Evolutionary conservation across 2,797 vertebrate species (phyloP).

Genomic region (Anguilla anguilla): DNA sequence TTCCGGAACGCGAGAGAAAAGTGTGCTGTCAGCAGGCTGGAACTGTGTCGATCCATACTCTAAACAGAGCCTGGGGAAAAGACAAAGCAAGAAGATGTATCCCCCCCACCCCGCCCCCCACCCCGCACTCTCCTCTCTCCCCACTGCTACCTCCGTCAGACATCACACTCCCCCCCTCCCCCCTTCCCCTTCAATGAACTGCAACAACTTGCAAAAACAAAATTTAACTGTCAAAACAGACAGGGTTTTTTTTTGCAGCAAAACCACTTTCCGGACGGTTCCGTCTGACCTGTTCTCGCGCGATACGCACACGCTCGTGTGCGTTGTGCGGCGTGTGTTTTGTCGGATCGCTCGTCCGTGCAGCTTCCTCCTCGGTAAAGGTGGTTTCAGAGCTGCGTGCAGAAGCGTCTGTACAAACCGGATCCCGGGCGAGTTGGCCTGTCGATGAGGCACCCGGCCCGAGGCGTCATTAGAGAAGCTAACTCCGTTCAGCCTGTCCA

Average conservation of each 20-base stretch:
- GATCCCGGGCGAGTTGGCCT: not conserved
- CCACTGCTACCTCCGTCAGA: too few species aligned
- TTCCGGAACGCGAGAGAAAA: constrained; percentile 32
- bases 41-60: constrained; percentile 27
- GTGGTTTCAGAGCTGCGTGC: not conserved
- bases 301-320: not conserved
- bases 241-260: not conserved
- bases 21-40: constrained; percentile 53
- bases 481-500: not conserved
- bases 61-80: constrained; percentile 39
- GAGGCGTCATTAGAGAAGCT: not conserved
- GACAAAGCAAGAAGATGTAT: constrained; percentile 46
- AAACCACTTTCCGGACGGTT: not conserved
- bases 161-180: too few species aligned
- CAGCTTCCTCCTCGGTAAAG: not conserved
- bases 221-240: constrained; percentile 39
- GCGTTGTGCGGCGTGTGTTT: constrained; percentile 5
- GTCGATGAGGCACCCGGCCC: not conserved
- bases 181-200: constrained; percentile 25
- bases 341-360: not conserved
- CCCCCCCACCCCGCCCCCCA: too few species aligned
- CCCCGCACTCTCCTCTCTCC: too few species aligned
- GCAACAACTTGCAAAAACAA: constrained; percentile 33
- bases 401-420: not conserved
- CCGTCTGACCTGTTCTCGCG: not conserved